Percentiles rank a stretch among this genome's conserved stretches.
These are phyloP conservation scores for Dexiosoma caninum DNA, from an alignment of 2,888 invertebrate genomes.

Conservation along the genomic window DNA sequence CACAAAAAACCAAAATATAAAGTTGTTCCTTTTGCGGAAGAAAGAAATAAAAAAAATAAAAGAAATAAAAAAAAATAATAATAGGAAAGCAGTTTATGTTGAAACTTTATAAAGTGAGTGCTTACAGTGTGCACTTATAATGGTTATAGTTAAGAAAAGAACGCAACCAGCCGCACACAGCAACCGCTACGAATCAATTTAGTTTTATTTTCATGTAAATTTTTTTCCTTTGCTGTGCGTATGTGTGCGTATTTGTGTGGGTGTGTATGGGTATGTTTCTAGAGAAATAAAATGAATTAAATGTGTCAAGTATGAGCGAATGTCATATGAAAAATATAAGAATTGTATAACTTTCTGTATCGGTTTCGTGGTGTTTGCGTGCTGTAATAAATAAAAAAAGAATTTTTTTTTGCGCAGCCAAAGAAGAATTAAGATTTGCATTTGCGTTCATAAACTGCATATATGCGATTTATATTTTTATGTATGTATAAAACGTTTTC, in stretches of 20 bases:
- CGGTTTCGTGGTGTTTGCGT: neutral
- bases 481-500: neutral
- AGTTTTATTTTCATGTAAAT: conserved; percentile 18
- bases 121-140: conserved; percentile 25
- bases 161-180: neutral
- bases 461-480: neutral
- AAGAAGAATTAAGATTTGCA: neutral
- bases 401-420: neutral
- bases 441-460: neutral
- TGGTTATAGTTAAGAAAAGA: conserved; percentile 20
- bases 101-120: neutral
- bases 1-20: conserved; percentile 3
- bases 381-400: neutral
- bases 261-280: no score
- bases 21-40: neutral
- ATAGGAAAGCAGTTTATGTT: neutral
- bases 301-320: conserved; percentile 53
- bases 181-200: conserved; percentile 46
- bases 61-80: neutral
- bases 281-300: conserved; percentile 38
- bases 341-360: neutral
- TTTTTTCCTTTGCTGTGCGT: conserved; percentile 4
- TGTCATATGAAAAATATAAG: conserved; percentile 26
- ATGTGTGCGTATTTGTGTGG: no score
- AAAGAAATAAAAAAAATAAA: neutral